Base-by-base conservation (phyloP, 2,888 invertebrate genomes). In the Euplagia quadripunctaria region DNA sequence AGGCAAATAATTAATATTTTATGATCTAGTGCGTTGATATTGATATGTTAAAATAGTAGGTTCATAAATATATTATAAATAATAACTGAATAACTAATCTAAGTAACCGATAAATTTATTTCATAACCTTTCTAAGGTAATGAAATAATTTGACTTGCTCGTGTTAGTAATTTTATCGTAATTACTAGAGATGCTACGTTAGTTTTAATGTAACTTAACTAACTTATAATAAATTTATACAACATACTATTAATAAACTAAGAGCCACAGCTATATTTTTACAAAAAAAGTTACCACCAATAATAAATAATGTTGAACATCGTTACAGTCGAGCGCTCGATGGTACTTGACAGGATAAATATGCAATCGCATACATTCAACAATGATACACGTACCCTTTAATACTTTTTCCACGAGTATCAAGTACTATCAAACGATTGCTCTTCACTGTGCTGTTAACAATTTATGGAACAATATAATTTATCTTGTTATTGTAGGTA, bases 371-470 rank as follows among this genome's bases (percentile, higher is more conserved):
- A 43, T 55, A 65, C 55, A 55, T 55, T 43, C 46, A 71, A 64
- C 65, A 58, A 65, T 46, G 55, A 65, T 55, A 43, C 42, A 65
- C 31, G 55, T 55, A 31, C 43, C 52, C 52, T 71, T n/a, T 31
- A 65, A 64, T 71, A 52, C 11, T 6, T 65, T 42, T 71, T 43
- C 65, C 46, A 65, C 63, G 69, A 69, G 69, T 31, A n/a, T 61
- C 31, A 61, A 61, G 61, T 61, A 31, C 14, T 61, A 61, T 31
- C 65, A 71, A 43, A 71, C 51, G 17, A 41, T 17, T 41, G 51
- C 66, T 66, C 66, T 31, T 49, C 41, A 61, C 31, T 61, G 31
- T 31, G 14, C 61, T 6, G 11, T 61, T 14, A 61, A 61, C 12
- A 61, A 31, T 31, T 4, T 20, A 31, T 61, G 14, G 14, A 31